A percentile compares a stretch with the other conserved stretches of the same genome.
Evolutionary conservation across 2,797 vertebrate genomes (phyloP).

Genomic region (Lutjanus argentimaculatus): DNA sequence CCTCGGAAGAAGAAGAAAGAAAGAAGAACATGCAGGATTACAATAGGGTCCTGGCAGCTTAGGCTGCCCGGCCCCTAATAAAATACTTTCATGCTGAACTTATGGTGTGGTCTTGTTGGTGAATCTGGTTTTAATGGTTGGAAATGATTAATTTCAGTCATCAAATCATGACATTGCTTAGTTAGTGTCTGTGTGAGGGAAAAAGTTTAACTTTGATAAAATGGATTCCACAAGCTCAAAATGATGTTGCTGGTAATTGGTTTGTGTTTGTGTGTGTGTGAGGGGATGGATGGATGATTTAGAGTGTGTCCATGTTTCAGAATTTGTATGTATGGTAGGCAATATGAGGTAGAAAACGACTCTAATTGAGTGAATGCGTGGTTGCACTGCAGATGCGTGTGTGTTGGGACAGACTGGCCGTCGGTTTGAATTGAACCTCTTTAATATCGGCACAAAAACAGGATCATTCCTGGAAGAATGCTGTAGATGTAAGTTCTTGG

Average conservation of each 20-base stretch:
- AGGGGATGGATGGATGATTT: too few species aligned
- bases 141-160: slow-evolving; percentile 7
- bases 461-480: slow-evolving; percentile 3
- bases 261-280: neutral
- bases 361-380: too few species aligned
- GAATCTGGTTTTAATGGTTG: neutral
- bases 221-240: neutral
- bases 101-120: too few species aligned
- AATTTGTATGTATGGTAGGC: too few species aligned
- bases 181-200: neutral
- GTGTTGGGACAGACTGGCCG: too few species aligned
- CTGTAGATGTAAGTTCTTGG: neutral
- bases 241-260: neutral
- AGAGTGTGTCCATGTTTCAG: neutral
- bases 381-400: too few species aligned
- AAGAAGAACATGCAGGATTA: too few species aligned
- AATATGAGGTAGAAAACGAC: too few species aligned
- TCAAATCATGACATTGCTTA: neutral
- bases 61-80: too few species aligned
- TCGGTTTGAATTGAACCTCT: neutral
- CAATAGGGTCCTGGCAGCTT: too few species aligned
- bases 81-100: too few species aligned
- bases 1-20: too few species aligned
- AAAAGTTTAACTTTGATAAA: neutral
- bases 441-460: neutral